Evolutionary conservation across 2,113 vertebrate genomes (phyloP).

Genomic region (Carlito syrichta): DNA sequence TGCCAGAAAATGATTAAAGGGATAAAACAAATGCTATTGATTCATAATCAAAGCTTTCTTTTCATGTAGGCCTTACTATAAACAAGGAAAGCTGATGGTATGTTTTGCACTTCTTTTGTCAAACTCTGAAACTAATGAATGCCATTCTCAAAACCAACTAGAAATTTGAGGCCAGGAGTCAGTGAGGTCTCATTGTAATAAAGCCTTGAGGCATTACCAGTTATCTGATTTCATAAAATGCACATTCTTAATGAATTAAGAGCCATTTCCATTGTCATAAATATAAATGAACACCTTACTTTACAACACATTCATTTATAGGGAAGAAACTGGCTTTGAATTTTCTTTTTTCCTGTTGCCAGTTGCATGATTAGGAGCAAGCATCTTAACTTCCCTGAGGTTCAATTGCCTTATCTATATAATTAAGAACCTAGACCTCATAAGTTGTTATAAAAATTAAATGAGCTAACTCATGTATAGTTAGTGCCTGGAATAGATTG

Average conservation of each 20-base stretch:
- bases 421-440: neutral
- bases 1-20: neutral
- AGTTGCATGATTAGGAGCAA: neutral
- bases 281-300: neutral
- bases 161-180: neutral
- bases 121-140: conserved; percentile 7
- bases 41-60: conserved; percentile 16
- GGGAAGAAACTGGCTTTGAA: neutral
- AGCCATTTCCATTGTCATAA: neutral
- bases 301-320: neutral
- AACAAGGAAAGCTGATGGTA: conserved; percentile 36
- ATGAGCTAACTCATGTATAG: neutral
- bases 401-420: neutral
- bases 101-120: neutral
- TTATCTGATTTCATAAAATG: neutral
- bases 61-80: neutral
- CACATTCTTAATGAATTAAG: neutral
- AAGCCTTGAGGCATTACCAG: neutral
- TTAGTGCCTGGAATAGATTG: neutral
- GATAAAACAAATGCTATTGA: conserved; percentile 11
- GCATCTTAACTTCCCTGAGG: neutral
- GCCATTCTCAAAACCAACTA: neutral
- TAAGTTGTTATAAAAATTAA: conserved; percentile 11
- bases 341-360: neutral
- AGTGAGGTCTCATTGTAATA: neutral